These are phyloP conservation scores for Chymomyza amoena DNA, from an alignment of 2,888 invertebrate species.

Conservation along the genomic window DNA sequence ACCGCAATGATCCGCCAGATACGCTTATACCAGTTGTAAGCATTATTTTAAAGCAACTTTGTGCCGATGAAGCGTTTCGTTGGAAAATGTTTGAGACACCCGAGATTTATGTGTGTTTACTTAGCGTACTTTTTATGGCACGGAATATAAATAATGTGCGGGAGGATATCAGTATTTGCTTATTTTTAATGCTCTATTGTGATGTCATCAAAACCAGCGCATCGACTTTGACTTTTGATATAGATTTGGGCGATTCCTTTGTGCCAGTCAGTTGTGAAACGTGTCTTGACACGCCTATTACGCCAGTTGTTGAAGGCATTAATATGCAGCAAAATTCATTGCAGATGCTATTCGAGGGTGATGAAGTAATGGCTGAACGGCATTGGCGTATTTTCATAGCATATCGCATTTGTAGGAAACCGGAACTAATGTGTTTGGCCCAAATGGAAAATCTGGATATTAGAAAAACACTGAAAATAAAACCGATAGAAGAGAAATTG, in stretches of 20 bases:
- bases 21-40: slow-evolving; percentile 66
- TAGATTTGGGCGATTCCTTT: slow-evolving; percentile 47
- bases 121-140: slow-evolving; percentile 68
- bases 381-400: slow-evolving; percentile 60
- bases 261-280: slow-evolving; percentile 65
- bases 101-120: slow-evolving; percentile 64
- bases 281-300: neutral
- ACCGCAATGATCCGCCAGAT: slow-evolving; percentile 56
- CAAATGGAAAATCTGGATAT: slow-evolving; percentile 55
- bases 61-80: slow-evolving; percentile 63
- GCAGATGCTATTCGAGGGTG: slow-evolving; percentile 25
- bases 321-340: slow-evolving; percentile 19
- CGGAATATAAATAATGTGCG: slow-evolving; percentile 62
- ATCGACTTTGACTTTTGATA: slow-evolving; percentile 39
- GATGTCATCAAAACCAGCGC: slow-evolving; percentile 50
- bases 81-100: slow-evolving; percentile 55
- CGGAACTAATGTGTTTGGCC: slow-evolving; percentile 18
- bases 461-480: slow-evolving; percentile 50
- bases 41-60: slow-evolving; percentile 67
- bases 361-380: slow-evolving; percentile 26
- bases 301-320: slow-evolving; percentile 23
- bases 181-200: slow-evolving; percentile 69
- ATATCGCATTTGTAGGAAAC: slow-evolving; percentile 16
- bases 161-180: slow-evolving; percentile 61
- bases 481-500: slow-evolving; percentile 58